phyloP scores from a whole-genome alignment of 2,888 invertebrate species.

The Tenthredo distinguenda region DNA sequence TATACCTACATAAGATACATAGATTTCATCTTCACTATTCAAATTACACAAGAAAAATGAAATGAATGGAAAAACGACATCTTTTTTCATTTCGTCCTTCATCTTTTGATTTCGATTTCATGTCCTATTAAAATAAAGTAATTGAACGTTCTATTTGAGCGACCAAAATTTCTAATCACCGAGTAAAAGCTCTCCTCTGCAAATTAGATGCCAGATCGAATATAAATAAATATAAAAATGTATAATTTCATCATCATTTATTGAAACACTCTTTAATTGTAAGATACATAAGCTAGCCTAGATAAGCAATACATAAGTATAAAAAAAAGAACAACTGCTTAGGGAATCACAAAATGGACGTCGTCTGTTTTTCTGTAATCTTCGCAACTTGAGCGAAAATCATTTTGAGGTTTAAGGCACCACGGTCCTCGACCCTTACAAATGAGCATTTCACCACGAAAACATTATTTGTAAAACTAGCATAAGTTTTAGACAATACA shows the following conservation, averaged over 20 bases:
- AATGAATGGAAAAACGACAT: neutral
- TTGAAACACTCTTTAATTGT: constrained; percentile 74
- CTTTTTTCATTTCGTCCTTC: too few relatives aligned
- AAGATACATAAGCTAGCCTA: constrained; percentile 76
- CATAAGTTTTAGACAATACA: constrained; percentile 4
- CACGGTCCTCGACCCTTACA: constrained; percentile 78
- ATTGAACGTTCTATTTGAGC: neutral
- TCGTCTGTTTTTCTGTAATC: constrained; percentile 68
- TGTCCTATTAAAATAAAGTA: neutral
- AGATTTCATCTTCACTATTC: neutral
- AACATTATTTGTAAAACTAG: constrained; percentile 60
- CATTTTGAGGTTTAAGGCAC: constrained; percentile 72
- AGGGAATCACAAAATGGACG: constrained; percentile 76
- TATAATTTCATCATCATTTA: constrained; percentile 68
- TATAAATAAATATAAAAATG: constrained; percentile 7
- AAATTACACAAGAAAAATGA: neutral
- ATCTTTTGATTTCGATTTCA: too few relatives aligned
- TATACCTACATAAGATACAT: neutral
- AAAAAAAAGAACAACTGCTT: constrained; percentile 71
- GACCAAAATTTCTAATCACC: neutral
- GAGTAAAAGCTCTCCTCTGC: neutral
- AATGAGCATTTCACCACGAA: constrained; percentile 73
- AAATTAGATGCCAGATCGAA: neutral
- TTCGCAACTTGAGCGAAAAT: constrained; percentile 66
- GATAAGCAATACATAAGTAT: constrained; percentile 76